A percentile compares a stretch with the other conserved stretches of the same genome.
These are phyloP conservation scores for Muscina levida DNA, from an alignment of 2,888 invertebrate genomes.

Conservation along the genomic window DNA sequence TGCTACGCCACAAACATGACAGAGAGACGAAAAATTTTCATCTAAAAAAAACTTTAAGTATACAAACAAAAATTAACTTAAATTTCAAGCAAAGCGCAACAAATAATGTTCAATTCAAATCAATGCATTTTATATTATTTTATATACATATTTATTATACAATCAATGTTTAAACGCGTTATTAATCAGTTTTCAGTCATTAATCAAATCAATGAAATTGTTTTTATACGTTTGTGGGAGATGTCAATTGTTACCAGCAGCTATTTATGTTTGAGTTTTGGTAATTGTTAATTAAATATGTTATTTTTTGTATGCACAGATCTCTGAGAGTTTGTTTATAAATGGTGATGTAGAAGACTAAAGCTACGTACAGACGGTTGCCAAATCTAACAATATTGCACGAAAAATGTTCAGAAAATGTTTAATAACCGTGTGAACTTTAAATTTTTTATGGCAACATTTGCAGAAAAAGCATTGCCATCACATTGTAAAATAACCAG, in stretches of 20 bases:
- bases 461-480: too few relatives aligned
- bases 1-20: slow-evolving; percentile 78
- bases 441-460: too few relatives aligned
- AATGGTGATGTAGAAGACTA: too few relatives aligned
- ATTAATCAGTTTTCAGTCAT: slow-evolving; percentile 49
- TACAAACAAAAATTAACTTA: slow-evolving; percentile 67
- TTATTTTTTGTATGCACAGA: not conserved
- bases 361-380: too few relatives aligned
- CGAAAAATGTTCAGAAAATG: too few relatives aligned
- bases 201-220: slow-evolving; percentile 43
- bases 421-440: too few relatives aligned
- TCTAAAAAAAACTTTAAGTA: slow-evolving; percentile 79
- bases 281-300: too few relatives aligned
- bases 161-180: slow-evolving; percentile 52
- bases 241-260: slow-evolving; percentile 9
- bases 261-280: not conserved
- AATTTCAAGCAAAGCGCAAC: slow-evolving; percentile 48
- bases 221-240: slow-evolving; percentile 39
- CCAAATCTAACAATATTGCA: too few relatives aligned
- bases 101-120: slow-evolving; percentile 59
- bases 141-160: slow-evolving; percentile 5
- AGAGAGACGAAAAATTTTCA: slow-evolving; percentile 79
- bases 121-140: slow-evolving; percentile 43
- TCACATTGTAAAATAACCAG: too few relatives aligned
- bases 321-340: not conserved